Evolutionary conservation across 2,113 vertebrate genomes (phyloP).

Genomic region (Equus przewalskii): DNA sequence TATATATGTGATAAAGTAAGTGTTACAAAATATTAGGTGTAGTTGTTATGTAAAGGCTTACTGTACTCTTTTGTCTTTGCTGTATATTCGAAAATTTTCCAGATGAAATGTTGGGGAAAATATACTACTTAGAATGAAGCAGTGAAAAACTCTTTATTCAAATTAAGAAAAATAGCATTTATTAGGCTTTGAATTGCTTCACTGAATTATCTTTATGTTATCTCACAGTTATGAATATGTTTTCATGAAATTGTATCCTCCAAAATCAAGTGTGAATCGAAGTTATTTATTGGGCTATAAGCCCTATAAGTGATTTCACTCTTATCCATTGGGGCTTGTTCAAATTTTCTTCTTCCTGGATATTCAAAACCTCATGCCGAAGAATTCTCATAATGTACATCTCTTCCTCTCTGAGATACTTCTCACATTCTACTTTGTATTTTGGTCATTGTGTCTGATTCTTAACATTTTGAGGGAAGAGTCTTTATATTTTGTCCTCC

Average conservation of each 20-base stretch:
- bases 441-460: background rate
- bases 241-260: background rate
- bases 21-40: background rate
- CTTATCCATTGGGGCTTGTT: background rate
- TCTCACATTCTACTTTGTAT: background rate
- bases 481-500: background rate
- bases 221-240: background rate
- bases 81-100: background rate
- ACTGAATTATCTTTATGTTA: slow-evolving; percentile 4
- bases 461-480: background rate
- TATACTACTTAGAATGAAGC: background rate
- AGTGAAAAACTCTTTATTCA: background rate
- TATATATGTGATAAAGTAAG: background rate
- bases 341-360: background rate
- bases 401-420: background rate
- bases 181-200: slow-evolving; percentile 3
- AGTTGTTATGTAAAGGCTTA: background rate
- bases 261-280: background rate
- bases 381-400: background rate
- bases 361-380: background rate
- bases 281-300: background rate
- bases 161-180: slow-evolving; percentile 18
- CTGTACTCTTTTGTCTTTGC: background rate
- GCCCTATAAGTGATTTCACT: background rate
- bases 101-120: background rate